A percentile compares a stretch with the other conserved stretches of the same genome.
Evolutionary conservation across 2,113 vertebrate species (phyloP).

Genomic region (Paraplagusia blochii): DNA sequence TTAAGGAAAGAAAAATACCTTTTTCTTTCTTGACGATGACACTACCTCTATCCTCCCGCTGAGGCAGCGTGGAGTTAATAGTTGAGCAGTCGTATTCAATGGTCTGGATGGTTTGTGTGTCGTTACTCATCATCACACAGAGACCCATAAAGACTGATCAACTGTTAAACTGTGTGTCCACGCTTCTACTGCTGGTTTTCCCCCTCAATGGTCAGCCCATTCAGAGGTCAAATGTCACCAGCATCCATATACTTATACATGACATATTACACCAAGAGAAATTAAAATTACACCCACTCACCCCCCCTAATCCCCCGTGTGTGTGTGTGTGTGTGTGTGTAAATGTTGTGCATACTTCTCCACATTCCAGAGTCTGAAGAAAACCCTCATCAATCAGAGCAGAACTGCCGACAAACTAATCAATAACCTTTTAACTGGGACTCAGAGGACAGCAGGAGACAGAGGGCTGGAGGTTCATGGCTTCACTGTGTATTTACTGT

Average conservation of each 20-base stretch:
- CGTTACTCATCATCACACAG: slow-evolving; percentile 3
- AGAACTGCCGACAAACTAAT: too few relatives aligned
- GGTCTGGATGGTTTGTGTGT: slow-evolving; percentile 3
- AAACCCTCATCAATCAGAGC: too few relatives aligned
- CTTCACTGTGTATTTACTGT: too few relatives aligned
- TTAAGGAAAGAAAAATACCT: too few relatives aligned
- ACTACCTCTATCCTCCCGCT: too few relatives aligned
- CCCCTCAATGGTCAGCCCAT: slow-evolving; percentile 30
- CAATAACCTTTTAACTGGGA: too few relatives aligned
- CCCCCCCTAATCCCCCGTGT: slow-evolving; percentile 15
- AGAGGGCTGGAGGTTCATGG: too few relatives aligned
- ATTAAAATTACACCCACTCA: slow-evolving; percentile 10
- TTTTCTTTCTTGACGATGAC: too few relatives aligned
- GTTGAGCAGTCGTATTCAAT: slow-evolving; percentile 6
- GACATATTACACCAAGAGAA: slow-evolving; percentile 39
- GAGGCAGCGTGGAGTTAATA: slow-evolving; percentile 24
- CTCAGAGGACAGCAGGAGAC: too few relatives aligned
- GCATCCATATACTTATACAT: slow-evolving; percentile 40
- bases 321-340: slow-evolving; percentile 5
- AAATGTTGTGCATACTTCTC: neutral
- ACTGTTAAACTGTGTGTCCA: slow-evolving; percentile 67
- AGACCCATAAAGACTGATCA: slow-evolving; percentile 59
- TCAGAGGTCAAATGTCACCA: slow-evolving; percentile 40
- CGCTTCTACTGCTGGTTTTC: slow-evolving; percentile 27
- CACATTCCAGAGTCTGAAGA: neutral